Conservation (phyloP, 2,797 vertebrate genomes). For the Etheostoma perlongum region DNA sequence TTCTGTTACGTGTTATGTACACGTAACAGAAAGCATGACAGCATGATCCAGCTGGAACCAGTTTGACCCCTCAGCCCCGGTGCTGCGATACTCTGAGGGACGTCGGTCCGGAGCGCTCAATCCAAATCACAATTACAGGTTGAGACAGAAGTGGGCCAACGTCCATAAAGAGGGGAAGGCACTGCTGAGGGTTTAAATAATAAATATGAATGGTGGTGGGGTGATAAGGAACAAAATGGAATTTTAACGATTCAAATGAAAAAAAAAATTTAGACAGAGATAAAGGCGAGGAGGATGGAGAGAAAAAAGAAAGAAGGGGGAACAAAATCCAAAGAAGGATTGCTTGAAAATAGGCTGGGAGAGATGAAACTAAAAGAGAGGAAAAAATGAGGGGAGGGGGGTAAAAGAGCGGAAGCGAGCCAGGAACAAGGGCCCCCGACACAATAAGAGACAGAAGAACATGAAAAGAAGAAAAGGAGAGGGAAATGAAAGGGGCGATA, state of each 20-base stretch:
- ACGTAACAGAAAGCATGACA: too few relatives aligned
- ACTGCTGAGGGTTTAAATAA: conserved; percentile 75
- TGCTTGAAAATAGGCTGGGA: conserved; percentile 39
- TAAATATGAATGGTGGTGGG: conserved; percentile 61
- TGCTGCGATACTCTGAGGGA: conserved; percentile 35
- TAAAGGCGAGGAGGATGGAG: conserved; percentile 23
- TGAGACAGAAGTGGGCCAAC: conserved; percentile 78
- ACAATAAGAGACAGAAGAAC: conserved; percentile 57
- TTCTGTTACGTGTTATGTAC: conserved; percentile 4
- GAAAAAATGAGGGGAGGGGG: conserved; percentile 10
- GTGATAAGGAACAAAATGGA: conserved; percentile 54
- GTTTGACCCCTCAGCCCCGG: conserved; percentile 21
- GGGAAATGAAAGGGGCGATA: conserved; percentile 54
- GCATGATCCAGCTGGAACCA: neutral
- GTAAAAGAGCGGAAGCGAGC: conserved; percentile 23
- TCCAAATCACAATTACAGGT: conserved; percentile 64
- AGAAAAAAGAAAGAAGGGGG: conserved; percentile 41
- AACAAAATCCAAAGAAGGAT: conserved; percentile 37
- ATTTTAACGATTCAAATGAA: conserved; percentile 66
- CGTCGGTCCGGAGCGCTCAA: conserved; percentile 41
- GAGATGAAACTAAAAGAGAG: conserved; percentile 34
- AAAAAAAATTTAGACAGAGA: conserved; percentile 60
- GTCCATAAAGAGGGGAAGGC: conserved; percentile 58
- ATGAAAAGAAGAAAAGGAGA: conserved; percentile 55
- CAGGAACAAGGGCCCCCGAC: conserved; percentile 46